Base-by-base conservation (phyloP, 1,140 invertebrate genomes). In the Triops longicaudatus region DNA sequence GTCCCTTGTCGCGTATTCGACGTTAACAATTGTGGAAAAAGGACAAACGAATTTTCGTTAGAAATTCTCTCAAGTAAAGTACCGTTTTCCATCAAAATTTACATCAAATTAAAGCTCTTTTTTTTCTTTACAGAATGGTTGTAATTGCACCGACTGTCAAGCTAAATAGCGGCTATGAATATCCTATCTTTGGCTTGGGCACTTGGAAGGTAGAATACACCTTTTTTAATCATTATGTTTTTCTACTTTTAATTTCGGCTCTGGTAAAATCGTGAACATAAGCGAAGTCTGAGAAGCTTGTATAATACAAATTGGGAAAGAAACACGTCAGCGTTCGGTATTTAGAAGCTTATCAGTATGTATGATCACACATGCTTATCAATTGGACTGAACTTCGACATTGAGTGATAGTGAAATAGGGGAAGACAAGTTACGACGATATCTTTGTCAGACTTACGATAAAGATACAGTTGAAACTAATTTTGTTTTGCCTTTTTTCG, bases 171-270 rank as follows among this genome's bases (percentile, higher is more conserved):
- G 86, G 85, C 37, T 77, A 79, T 71, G 73, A 82, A n/a, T 83
- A 87, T 26, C 86, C 87, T 22, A 77, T 83, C 3, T 76, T 87
- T 78, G 87, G 87, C 5, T 79, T 88, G 1, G 87, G 87, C 12
- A 88, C 87, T 1, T 88, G 86, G 86, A 85, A 85, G 72, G 83
- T 83, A 26, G 17, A 42, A 28, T 4, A 44, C 5, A n/a, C 0
- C 10, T 42, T 44, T 44, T 42, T 37, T n/a, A n/a, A n/a, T 14
- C 7, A 72, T 37, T 42, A 6, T 37, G 14, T 17, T 7, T 42
- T 26, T 26, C 14, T 1, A 50, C 44, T 27, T 2, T 3, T 75
- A 75, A 37, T 12, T 37, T 26, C n/a, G 3, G 27, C n/a, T 75
- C 0, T 7, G 5, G 11, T 10, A n/a, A 14, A 10, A n/a, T 26